These are phyloP conservation scores for Macrophya annulata DNA, from an alignment of 2,888 invertebrate genomes.

Conservation along the genomic window DNA sequence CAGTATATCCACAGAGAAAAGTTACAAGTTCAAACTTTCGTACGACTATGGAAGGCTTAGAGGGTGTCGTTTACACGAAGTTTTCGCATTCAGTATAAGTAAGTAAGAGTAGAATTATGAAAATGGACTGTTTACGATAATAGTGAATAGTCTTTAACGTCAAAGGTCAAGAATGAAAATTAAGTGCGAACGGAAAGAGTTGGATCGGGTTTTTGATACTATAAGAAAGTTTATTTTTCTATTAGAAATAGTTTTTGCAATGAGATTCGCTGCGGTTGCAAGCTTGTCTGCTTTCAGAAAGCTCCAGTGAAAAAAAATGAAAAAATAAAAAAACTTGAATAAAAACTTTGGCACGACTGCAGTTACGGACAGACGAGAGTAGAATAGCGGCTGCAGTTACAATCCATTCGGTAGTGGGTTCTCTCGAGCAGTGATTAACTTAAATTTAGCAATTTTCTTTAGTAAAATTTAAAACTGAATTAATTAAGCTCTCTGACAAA, in stretches of 20 bases:
- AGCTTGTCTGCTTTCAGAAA: neutral
- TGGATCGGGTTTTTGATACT: neutral
- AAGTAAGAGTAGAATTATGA: slow-evolving; percentile 35
- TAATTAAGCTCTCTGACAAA: slow-evolving; percentile 48
- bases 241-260: slow-evolving; percentile 11
- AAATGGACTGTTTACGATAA: neutral
- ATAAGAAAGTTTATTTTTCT: slow-evolving; percentile 1
- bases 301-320: neutral
- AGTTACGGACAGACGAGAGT: slow-evolving; percentile 44
- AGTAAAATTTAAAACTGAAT: slow-evolving; percentile 46
- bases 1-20: slow-evolving; percentile 61
- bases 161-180: slow-evolving; percentile 15
- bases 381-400: slow-evolving; percentile 26
- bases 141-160: neutral
- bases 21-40: slow-evolving; percentile 58
- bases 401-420: slow-evolving; percentile 36
- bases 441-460: slow-evolving; percentile 43
- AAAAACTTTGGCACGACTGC: slow-evolving; percentile 49
- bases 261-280: slow-evolving; percentile 9
- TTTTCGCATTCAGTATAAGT: slow-evolving; percentile 15
- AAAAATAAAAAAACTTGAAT: neutral
- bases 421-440: slow-evolving; percentile 46
- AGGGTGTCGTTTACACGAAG: slow-evolving; percentile 57
- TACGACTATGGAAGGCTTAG: slow-evolving; percentile 7
- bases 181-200: neutral